Conservation (phyloP, 1,140 invertebrate species). For the Meloidogyne chitwoodi region DNA sequence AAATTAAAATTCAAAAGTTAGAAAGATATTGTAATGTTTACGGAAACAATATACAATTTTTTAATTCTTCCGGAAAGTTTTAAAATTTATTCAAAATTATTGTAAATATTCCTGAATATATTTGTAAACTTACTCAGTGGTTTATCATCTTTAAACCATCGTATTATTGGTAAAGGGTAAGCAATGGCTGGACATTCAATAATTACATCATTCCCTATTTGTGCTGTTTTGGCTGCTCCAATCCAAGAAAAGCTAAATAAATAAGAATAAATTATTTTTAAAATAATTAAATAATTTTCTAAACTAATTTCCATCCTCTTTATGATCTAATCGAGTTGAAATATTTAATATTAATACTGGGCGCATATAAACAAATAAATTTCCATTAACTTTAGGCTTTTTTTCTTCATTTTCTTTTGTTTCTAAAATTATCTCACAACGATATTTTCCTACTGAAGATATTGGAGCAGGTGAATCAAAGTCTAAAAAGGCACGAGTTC, state of each 20-base stretch:
- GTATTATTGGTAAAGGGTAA: slow-evolving; percentile 9
- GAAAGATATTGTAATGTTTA: neutral
- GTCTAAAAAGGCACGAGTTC: slow-evolving; percentile 13
- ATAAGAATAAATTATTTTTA: neutral
- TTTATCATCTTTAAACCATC: slow-evolving; percentile 19
- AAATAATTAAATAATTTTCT: neutral
- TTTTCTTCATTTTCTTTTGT: neutral
- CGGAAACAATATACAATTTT: neutral
- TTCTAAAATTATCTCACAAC: slow-evolving; percentile 16
- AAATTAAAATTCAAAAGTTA: neutral
- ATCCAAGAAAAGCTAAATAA: slow-evolving; percentile 2
- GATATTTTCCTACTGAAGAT: slow-evolving; percentile 20
- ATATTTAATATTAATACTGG: slow-evolving; percentile 12
- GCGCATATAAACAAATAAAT: slow-evolving; percentile 26
- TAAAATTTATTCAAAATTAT: neutral
- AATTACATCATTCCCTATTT: neutral
- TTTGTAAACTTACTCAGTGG: slow-evolving; percentile 14
- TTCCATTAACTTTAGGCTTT: slow-evolving; percentile 1
- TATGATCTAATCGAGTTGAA: slow-evolving; percentile 3
- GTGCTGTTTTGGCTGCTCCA: neutral
- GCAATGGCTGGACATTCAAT: slow-evolving; percentile 14
- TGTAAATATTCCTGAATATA: neutral
- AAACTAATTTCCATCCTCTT: neutral
- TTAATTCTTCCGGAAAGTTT: neutral
- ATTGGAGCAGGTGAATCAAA: slow-evolving; percentile 12